Conservation (phyloP, 2,113 vertebrate genomes). For the Hippocampus zosterae region DNA sequence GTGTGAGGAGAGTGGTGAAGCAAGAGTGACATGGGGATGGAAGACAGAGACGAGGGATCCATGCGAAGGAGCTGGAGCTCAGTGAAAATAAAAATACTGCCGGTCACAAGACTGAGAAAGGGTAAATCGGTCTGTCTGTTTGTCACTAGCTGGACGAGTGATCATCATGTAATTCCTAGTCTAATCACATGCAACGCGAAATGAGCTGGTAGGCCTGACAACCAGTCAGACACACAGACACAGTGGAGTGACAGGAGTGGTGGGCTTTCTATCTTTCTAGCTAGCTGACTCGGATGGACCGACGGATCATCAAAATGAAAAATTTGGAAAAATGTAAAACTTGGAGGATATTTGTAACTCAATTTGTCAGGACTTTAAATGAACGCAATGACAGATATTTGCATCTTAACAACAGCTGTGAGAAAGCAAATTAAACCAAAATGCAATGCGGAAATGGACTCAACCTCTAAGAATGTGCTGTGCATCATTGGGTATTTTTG, state of each 20-base stretch:
- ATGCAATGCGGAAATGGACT: too few species aligned
- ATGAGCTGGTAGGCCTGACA: conserved; percentile 68
- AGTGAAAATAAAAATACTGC: conserved; percentile 22
- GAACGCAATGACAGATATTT: too few species aligned
- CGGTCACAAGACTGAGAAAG: conserved; percentile 36
- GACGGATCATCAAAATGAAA: too few species aligned
- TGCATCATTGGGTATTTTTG: too few species aligned
- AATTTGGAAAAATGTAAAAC: too few species aligned
- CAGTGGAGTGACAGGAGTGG: conserved; percentile 39
- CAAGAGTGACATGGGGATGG: neutral
- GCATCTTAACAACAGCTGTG: too few species aligned
- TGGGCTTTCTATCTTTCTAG: conserved; percentile 2
- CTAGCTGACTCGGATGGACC: too few species aligned
- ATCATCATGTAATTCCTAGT: conserved; percentile 60
- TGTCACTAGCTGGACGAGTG: conserved; percentile 44
- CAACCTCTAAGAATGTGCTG: too few species aligned
- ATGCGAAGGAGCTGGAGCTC: conserved; percentile 4
- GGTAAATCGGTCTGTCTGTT: conserved; percentile 43
- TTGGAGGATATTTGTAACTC: too few species aligned
- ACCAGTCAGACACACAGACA: conserved; percentile 57
- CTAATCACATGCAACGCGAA: conserved; percentile 62
- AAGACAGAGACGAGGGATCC: conserved; percentile 4
- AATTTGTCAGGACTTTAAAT: too few species aligned
- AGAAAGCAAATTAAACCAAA: too few species aligned
- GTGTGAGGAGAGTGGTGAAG: neutral